Evolutionary conservation across 2,888 invertebrate genomes (phyloP), one percentile per base, ranked within the genome.

Genomic region (Ochropleura leucogaster): DNA sequence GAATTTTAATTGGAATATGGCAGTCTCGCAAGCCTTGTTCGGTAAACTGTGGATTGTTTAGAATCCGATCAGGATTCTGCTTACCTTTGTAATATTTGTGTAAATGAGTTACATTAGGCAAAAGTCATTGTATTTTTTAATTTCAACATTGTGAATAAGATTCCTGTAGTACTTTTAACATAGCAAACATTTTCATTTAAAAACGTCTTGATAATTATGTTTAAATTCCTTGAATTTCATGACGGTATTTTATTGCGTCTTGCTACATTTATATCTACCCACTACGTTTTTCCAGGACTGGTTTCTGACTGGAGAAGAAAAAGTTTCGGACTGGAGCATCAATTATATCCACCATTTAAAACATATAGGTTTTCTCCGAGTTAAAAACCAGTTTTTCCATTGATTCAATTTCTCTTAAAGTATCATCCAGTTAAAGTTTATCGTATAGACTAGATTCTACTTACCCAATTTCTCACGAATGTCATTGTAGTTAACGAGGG

Each of bases 1-100:
- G 80, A 80, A 87, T 87, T 82, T 84, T 85, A 88, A 87, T 87
- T 87, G 81, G 69, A 83, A 83, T 76, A 85, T 79, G 72, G 80
- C 74, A 55, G 81, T 51, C 68, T 60, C 64, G 44, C 59, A 55
- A 64, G 63, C 79, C 76, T 67, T 83, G 77, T 81, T 79, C 67
- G 75, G 46, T 70, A 68, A 75, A 63, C 67, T 64, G 55, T 72
- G 74, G 82, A 78, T 86, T 80, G 85, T 73, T 76, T 69, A 73
- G 78, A 80, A 79, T 85, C 67, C 68, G 57, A 81, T 65, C 68
- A 72, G 42, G 42, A 73, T 67, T 65, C 46, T 60, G 12, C 20
- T 68, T 65, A 70, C 69, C 64, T 72, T 62, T 67, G 68, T 69
- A 78, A 72, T 85, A 64, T 12, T 82, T 73, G 65, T 68, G 20